phyloP scores from a whole-genome alignment of 2,888 invertebrate species.

The Lasius platythorax region DNA sequence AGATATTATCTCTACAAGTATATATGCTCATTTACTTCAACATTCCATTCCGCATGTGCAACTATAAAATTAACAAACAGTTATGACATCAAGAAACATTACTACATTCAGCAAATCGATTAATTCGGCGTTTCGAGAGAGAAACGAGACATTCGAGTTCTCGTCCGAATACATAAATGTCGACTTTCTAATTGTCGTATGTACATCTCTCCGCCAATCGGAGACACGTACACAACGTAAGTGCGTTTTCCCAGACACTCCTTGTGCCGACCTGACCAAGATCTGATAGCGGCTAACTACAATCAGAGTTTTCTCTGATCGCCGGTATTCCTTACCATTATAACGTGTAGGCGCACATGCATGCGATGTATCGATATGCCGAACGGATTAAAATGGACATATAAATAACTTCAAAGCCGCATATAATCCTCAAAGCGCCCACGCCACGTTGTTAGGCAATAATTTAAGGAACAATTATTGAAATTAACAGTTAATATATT shows the following conservation, averaged over 20 bases:
- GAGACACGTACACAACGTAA: conserved; percentile 60
- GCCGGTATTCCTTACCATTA: conserved; percentile 81
- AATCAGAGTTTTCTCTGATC: conserved; percentile 81
- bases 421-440: conserved; percentile 45
- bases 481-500: neutral
- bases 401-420: conserved; percentile 32
- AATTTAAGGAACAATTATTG: conserved; percentile 23
- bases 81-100: neutral
- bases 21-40: neutral
- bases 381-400: conserved; percentile 76
- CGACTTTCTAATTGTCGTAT: conserved; percentile 55
- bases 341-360: conserved; percentile 76
- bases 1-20: neutral
- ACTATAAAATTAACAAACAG: conserved; percentile 7
- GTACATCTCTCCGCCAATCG: conserved; percentile 49
- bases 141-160: conserved; percentile 3
- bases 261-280: conserved; percentile 76
- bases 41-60: neutral
- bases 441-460: conserved; percentile 18
- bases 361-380: conserved; percentile 77
- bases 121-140: neutral
- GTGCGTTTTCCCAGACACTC: conserved; percentile 82
- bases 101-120: conserved; percentile 12
- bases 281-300: conserved; percentile 83
- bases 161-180: conserved; percentile 29